Base-by-base conservation (phyloP, 1,140 invertebrate genomes). In the Rhyzopertha dominica region DNA sequence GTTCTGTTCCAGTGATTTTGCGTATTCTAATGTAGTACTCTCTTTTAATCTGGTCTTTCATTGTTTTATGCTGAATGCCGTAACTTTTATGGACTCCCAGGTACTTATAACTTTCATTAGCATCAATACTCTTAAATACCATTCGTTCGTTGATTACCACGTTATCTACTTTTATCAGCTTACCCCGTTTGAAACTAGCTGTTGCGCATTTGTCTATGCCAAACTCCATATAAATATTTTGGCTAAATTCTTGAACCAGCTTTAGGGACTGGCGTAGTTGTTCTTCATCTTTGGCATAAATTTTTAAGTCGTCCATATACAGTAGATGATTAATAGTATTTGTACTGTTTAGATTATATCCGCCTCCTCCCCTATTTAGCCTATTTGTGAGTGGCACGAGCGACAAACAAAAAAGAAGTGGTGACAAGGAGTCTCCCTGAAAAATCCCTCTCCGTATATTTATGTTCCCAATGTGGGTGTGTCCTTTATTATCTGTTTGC, bases 71-170 rank as follows among this genome's bases (percentile, higher is more conserved):
- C 32, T 35, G 17, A 4, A 35, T 16, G 16, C 22, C 32, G n/a
- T 18, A 20, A n/a, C n/a, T n/a, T n/a, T n/a, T n/a, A n/a, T n/a
- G n/a, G 8, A 26, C n/a, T 16, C 37, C 37, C 16, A 39, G 26
- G 26, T 41, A 41, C 24, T 29, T 41, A 16, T 41, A 41, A 7
- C 7, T 9, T 41, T 41, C 10, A 4, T 41, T 5, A 3, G 38
- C 7, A 3, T 17, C 9, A 8, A 7, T n/a, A 3, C 30, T n/a
- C 26, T 14, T 41, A 24, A 39, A 13, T 10, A 12, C 14, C 3
- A 41, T 12, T n/a, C 25, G 24, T 14, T 7, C 38, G 12, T 13
- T n/a, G n/a, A n/a, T n/a, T n/a, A n/a, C n/a, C n/a, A n/a, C n/a
- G n/a, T n/a, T n/a, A n/a, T n/a, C n/a, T n/a, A n/a, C 36, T 16